A percentile compares a stretch with the other conserved stretches of the same genome.
Conservation (phyloP, 2,113 vertebrate species). For the Thryonomys swinderianus region DNA sequence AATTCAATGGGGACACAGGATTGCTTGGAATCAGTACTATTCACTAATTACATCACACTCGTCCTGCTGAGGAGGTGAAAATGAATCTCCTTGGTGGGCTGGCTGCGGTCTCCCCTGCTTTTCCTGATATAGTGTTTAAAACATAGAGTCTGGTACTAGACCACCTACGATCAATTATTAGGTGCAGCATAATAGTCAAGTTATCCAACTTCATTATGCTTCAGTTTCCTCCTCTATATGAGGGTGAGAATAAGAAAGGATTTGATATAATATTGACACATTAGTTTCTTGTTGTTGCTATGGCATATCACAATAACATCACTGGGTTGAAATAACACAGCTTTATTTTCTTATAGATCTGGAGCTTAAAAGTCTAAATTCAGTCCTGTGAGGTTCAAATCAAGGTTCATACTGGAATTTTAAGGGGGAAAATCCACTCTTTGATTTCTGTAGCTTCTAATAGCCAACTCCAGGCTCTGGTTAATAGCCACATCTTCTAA, state of each 20-base stretch:
- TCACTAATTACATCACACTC: neutral
- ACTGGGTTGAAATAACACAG: neutral
- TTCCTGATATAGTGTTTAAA: neutral
- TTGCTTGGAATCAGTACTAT: neutral
- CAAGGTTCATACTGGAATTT: neutral
- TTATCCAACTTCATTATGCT: neutral
- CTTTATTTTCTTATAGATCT: neutral
- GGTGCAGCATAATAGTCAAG: neutral
- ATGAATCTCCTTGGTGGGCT: no score
- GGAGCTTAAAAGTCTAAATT: neutral
- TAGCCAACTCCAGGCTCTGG: no score
- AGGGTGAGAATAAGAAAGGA: neutral
- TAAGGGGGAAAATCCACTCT: neutral
- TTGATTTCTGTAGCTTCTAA: neutral
- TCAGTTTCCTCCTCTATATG: neutral
- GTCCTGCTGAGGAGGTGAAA: neutral
- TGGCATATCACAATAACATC: neutral
- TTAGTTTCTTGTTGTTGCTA: neutral
- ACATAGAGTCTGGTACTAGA: neutral
- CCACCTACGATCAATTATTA: neutral
- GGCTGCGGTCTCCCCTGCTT: neutral
- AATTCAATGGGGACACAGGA: neutral
- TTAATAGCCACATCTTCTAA: neutral
- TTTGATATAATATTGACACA: neutral
- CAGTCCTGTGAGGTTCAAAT: neutral